Conservation (phyloP, 2,113 vertebrate genomes). For the Aphyosemion australe region DNA sequence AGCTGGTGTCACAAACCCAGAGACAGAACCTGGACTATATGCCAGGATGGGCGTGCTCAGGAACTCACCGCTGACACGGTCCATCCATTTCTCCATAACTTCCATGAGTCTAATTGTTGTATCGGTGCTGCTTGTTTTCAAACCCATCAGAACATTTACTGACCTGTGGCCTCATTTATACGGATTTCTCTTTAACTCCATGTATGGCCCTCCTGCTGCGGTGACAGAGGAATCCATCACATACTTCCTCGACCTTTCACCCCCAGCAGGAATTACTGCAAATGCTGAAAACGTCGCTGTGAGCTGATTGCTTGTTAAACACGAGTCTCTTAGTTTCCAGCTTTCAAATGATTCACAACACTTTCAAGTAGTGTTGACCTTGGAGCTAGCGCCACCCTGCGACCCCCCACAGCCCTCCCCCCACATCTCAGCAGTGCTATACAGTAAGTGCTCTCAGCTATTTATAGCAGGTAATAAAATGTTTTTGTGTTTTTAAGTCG, state of each 20-base stretch:
- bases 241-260: constrained; percentile 29
- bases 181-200: neutral
- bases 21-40: no score
- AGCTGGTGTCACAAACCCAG: no score
- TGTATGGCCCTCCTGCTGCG: neutral
- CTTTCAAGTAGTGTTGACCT: constrained; percentile 62
- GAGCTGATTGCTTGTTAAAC: constrained; percentile 19
- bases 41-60: no score
- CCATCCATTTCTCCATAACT: no score
- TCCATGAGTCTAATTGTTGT: no score
- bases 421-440: constrained; percentile 23
- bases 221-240: constrained; percentile 4
- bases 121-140: neutral
- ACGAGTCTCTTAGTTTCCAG: constrained; percentile 35
- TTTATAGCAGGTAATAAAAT: constrained; percentile 42
- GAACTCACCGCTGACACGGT: no score
- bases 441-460: constrained; percentile 50
- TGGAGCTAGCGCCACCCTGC: constrained; percentile 29
- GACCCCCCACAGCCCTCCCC: constrained; percentile 23
- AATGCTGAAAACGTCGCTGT: constrained; percentile 12
- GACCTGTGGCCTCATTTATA: neutral
- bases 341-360: constrained; percentile 45
- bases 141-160: neutral
- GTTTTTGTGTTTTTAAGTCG: constrained; percentile 5
- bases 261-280: constrained; percentile 9